phyloP scores from a whole-genome alignment of 2,113 vertebrate genomes.

The Pogona vitticeps region DNA sequence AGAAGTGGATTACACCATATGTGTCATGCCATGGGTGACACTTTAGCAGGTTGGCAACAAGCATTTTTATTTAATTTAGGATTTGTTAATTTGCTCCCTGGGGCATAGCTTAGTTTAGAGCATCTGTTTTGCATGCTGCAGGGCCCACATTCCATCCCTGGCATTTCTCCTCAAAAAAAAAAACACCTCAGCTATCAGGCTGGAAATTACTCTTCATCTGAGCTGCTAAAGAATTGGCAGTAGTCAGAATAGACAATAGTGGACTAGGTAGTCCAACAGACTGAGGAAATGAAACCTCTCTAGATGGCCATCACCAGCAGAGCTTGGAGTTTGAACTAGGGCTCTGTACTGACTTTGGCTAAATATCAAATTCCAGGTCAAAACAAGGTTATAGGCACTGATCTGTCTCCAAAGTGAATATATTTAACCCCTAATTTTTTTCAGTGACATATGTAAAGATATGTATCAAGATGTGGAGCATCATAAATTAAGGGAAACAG shows the following conservation, averaged over 20 bases:
- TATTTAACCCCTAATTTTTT: too few species aligned
- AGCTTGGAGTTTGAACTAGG: not conserved
- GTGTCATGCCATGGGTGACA: not conserved
- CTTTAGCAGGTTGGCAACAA: not conserved
- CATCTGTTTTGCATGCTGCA: not conserved
- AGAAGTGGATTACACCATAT: not conserved
- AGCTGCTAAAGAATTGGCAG: not conserved
- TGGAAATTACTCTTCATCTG: too few species aligned
- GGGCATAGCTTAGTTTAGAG: not conserved
- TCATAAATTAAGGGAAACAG: too few species aligned
- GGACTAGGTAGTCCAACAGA: not conserved
- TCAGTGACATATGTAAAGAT: too few species aligned
- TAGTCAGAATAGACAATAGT: not conserved
- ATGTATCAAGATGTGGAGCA: too few species aligned
- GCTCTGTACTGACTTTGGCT: too few species aligned
- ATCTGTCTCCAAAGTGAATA: too few species aligned
- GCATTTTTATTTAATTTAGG: not conserved
- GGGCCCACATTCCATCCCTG: not conserved
- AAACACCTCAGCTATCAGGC: not conserved
- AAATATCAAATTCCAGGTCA: too few species aligned
- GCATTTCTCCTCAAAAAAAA: not conserved
- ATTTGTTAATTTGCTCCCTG: not conserved
- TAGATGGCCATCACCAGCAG: not conserved
- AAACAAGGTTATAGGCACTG: not conserved
- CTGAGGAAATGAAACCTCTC: not conserved